Base-by-base conservation (phyloP, 35 echinoderm and acorn worm genomes). In the Strongylocentrotus purpuratus region DNA sequence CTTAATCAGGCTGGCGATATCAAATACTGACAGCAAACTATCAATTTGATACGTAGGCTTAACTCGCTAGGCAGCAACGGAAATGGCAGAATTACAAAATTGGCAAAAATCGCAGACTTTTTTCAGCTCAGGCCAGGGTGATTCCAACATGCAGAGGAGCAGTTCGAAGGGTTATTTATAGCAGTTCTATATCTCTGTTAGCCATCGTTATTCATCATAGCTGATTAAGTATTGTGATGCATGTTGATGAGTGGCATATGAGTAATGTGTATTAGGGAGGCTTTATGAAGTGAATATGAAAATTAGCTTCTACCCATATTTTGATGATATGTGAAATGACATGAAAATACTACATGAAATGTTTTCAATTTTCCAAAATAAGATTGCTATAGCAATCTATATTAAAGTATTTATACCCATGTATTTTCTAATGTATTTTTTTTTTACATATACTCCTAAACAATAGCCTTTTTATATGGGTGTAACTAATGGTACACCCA, bases 1-100 rank as follows among this genome's bases (percentile, higher is more conserved):
- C 65, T 46, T 89, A 89, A 89, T 46, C 45, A 45, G 45, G 45
- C 87, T 46, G 33, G 45, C 33, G 31, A 45, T 89, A 89, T 89
- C 87, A 89, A 46, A 89, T 89, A 45, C 45, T 89, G 87, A 89
- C 87, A 89, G 87, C 32, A 9, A 45, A 45, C 12, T 89, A 45
- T 45, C 87, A 89, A 89, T 41, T 89, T 89, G 87, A 89, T 89
- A 89, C 31, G 25, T 33, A 13, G 87, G 87, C 87, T 89, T 89
- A 89, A 89, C 87, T 89, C 33, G 32, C 33, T 31, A 89, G 31
- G 87, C 87, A 89, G 87, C 87, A 25, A 89, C 87, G 87, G 33
- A 89, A 89, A 89, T 89, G 32, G 87, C 87, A 89, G 87, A 89
- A 89, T 89, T 89, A 89, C 87, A 33, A 89, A 89, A 45, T 89